Evolutionary conservation across 2,113 vertebrate species (phyloP).

Genomic region (Sphaerodactylus townsendi): DNA sequence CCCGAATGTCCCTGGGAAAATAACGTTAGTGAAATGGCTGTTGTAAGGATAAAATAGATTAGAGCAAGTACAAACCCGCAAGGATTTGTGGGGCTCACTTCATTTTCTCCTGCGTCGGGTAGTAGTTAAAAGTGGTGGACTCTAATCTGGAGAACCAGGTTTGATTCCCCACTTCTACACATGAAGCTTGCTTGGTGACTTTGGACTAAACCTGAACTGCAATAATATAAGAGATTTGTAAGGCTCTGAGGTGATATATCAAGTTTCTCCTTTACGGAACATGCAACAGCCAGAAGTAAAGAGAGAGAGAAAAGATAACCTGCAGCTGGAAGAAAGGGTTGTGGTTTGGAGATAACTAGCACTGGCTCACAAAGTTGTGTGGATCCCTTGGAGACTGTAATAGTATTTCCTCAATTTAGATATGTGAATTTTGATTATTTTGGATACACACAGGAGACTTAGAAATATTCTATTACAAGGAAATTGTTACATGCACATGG

Average conservation of each 20-base stretch:
- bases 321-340: background rate
- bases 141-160: too few relatives aligned
- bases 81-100: too few relatives aligned
- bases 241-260: too few relatives aligned
- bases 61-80: too few relatives aligned
- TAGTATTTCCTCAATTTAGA: background rate
- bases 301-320: background rate
- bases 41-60: background rate
- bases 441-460: background rate
- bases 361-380: background rate
- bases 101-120: too few relatives aligned
- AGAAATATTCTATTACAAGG: background rate
- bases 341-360: background rate
- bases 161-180: too few relatives aligned
- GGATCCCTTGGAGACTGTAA: accelerated
- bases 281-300: background rate
- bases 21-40: background rate
- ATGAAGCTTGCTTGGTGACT: too few relatives aligned
- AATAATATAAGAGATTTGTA: too few relatives aligned
- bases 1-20: background rate
- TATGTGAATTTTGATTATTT: background rate
- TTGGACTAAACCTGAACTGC: too few relatives aligned
- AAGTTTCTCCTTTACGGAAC: too few relatives aligned
- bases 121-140: too few relatives aligned
- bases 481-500: background rate